Evolutionary conservation across 2,113 vertebrate genomes (phyloP).

Genomic region (Gambusia holbrooki): DNA sequence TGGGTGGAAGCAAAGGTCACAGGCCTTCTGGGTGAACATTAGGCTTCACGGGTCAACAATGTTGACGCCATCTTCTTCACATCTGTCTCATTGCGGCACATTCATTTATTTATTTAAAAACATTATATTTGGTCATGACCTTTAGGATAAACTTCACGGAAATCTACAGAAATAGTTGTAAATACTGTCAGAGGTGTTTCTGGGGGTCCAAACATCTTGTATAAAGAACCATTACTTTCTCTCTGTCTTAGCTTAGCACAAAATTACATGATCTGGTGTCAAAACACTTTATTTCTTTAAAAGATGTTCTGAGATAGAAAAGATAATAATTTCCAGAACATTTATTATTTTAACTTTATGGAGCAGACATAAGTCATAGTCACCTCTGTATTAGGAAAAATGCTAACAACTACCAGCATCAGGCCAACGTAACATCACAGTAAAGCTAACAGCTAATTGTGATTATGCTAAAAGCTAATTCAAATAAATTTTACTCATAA

Average conservation of each 20-base stretch:
- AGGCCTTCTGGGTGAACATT: slow-evolving; percentile 14
- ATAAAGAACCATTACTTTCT: neutral
- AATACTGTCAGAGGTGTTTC: neutral
- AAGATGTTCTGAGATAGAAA: neutral
- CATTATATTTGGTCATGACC: neutral
- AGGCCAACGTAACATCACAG: too few species aligned
- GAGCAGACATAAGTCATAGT: too few species aligned
- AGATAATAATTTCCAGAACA: neutral
- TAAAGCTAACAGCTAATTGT: too few species aligned
- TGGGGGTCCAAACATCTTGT: neutral
- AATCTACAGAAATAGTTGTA: neutral
- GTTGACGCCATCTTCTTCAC: slow-evolving; percentile 1
- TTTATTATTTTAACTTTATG: neutral
- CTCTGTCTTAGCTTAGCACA: neutral
- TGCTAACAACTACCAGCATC: too few species aligned
- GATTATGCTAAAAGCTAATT: too few species aligned
- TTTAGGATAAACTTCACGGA: neutral
- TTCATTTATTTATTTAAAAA: neutral
- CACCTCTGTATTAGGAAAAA: too few species aligned
- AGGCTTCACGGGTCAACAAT: neutral
- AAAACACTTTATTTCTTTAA: neutral
- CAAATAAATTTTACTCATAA: too few species aligned
- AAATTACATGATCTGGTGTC: too few species aligned
- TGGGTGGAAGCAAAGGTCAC: slow-evolving; percentile 26
- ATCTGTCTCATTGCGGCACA: neutral